Evolutionary conservation across 2,888 invertebrate genomes (phyloP), one percentile per base, ranked within the genome.

Genomic region (Napeogenes inachia): DNA sequence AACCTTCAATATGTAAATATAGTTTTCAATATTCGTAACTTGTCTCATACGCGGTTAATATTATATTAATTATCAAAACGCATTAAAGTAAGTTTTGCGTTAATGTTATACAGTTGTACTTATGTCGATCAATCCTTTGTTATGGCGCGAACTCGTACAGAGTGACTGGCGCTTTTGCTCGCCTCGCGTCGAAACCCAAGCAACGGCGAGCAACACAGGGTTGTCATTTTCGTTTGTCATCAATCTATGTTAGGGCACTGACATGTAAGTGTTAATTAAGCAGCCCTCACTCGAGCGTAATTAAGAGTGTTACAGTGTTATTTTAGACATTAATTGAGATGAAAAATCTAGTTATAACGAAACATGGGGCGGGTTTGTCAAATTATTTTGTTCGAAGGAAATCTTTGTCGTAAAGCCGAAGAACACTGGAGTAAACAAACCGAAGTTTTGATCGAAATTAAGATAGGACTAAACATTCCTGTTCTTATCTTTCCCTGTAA

Each of bases 241-340:
- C 90, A 90, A 90, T 90, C 90, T 89, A 88, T 86, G 89, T 90
- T 89, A 89, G 83, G 79, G 78, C 78, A 80, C 85, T 88, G 89
- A 89, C 89, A 89, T 87, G 89, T 85, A 89, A 89, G 89, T 90
- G 89, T 89, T 90, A 90, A 90, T 90, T 89, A 89, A 89, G 87
- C 87, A 87, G 83, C 81, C 88, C 89, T 83, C 87, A 88, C 89
- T 88, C 88, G 82, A 83, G 83, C 84, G 85, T 89, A 89, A 89
- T 89, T 89, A 89, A 89, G 90, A 89, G 88, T 89, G 84, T 89
- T 85, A 88, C 87, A 84, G 75, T 89, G 89, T 89, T 88, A 89
- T 89, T 90, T 87, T 84, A 87, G 89, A 89, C 89, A 88, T 89
- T 89, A 89, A 89, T 90, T 88, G 90, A 85, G 89, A 88, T 85